A percentile compares a stretch with the other conserved stretches of the same genome.
Evolutionary conservation across 1,140 invertebrate species (phyloP).

Genomic region (Elymnias hypermnestra): DNA sequence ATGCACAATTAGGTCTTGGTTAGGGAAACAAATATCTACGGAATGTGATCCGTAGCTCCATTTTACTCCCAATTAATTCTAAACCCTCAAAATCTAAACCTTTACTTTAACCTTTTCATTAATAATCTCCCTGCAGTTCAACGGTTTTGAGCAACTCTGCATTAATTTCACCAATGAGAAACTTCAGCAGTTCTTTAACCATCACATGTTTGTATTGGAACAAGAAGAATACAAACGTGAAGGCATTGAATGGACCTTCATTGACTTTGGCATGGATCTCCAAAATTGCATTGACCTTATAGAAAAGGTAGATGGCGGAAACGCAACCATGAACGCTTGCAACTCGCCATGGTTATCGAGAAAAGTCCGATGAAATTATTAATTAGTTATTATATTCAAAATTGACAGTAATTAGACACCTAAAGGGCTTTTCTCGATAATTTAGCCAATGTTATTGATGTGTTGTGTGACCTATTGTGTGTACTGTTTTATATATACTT

Average conservation of each 20-base stretch:
- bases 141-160: conserved; percentile 99
- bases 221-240: conserved; percentile 98
- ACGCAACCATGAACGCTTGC: conserved; percentile 69
- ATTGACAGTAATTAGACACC: conserved; percentile 34
- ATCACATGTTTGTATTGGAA: conserved; percentile 98
- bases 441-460: conserved; percentile 64
- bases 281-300: conserved; percentile 97
- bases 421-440: conserved; percentile 48
- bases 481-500: conserved; percentile 30
- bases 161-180: conserved; percentile 99
- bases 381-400: conserved; percentile 20
- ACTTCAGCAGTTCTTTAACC: conserved; percentile 98
- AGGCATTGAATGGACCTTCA: conserved; percentile 96
- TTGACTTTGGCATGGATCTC: conserved; percentile 98
- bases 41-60: conserved; percentile 60
- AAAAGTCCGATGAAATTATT: conserved; percentile 27
- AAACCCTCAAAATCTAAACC: no score
- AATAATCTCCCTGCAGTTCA: conserved; percentile 83
- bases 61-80: conserved; percentile 22
- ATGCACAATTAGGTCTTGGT: conserved; percentile 25
- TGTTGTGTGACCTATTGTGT: conserved; percentile 39
- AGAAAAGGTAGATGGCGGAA: conserved; percentile 88
- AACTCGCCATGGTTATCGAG: conserved; percentile 56
- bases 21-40: conserved; percentile 36
- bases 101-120: conserved; percentile 42